Base-by-base conservation (phyloP, 53 echinoderm and acorn worm species). In the Holothuria scabra region DNA sequence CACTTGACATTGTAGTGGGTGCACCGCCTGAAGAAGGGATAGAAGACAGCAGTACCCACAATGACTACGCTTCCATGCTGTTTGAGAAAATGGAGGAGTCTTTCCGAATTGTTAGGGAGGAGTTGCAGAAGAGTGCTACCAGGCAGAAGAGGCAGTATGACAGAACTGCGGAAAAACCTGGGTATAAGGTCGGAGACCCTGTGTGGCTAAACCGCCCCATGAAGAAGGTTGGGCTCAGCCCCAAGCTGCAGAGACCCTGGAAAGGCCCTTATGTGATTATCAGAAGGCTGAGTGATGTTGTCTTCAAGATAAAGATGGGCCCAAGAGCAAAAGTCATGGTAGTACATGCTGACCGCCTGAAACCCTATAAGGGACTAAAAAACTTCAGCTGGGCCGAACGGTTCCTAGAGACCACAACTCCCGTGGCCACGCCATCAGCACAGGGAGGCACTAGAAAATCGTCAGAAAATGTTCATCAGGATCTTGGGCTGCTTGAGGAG, bases 71-170 rank as follows among this genome's bases (percentile, higher is more conserved):
- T 19, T 65, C 62, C 19, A 46, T 59, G 32, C n/a, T 88, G 44
- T 20, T 62, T 11, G 70, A 71, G 1, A 59, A 46, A 46, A 31
- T 88, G 65, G 76, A 74, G 46, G 65, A 41, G 62, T 75, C 84
- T 2, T 78, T 75, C 34, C 65, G 33, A 8, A 52, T 23, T n/a
- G 88, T 32, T 4, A 30, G 69, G 34, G 28, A 31, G 33, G 70
- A 87, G 24, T 26, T 76, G 26, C 22, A 58, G 10, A 83, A 86
- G 60, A 10, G 57, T 11, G 75, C 71, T 21, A 46, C 80, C 14
- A 65, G 89, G 23, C 92, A 90, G 57, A 90, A 92, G 52, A 46
- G 74, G 28, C 67, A 89, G 56, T 92, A 92, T 25, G 89, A 93
- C 80, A 35, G 83, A 31, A 80, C 25, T 23, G 37, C 79, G 3